A percentile compares a stretch with the other conserved stretches of the same genome.
Conservation (phyloP, 2,113 vertebrate species). For the Rhipidura dahli region DNA sequence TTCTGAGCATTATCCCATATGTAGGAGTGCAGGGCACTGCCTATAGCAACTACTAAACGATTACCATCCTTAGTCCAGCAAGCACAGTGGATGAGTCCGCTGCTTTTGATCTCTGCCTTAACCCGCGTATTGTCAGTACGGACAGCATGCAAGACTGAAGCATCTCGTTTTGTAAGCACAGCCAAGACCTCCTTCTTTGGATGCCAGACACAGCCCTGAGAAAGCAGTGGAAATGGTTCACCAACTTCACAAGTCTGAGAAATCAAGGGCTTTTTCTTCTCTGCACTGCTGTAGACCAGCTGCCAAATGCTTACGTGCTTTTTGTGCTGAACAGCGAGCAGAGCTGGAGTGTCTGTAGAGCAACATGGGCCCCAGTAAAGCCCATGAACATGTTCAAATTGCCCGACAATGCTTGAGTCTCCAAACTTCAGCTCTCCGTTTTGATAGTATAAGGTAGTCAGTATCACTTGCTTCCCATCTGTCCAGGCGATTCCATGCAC, state of each 20-base stretch:
- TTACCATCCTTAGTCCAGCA: slow-evolving; percentile 91
- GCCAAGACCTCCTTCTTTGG: slow-evolving; percentile 84
- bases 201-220: slow-evolving; percentile 95
- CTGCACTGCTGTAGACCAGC: slow-evolving; percentile 76
- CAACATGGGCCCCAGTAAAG: slow-evolving; percentile 86
- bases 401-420: slow-evolving; percentile 87
- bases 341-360: slow-evolving; percentile 69
- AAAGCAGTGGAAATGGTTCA: slow-evolving; percentile 84
- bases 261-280: slow-evolving; percentile 84
- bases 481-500: slow-evolving; percentile 94
- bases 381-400: slow-evolving; percentile 89
- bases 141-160: slow-evolving; percentile 83
- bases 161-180: slow-evolving; percentile 85
- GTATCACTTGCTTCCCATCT: slow-evolving; percentile 88
- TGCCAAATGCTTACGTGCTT: slow-evolving; percentile 89
- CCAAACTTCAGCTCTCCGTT: slow-evolving; percentile 83
- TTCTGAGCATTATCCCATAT: slow-evolving; percentile 88
- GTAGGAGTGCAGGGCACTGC: slow-evolving; percentile 85
- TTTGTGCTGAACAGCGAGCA: slow-evolving; percentile 91
- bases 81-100: slow-evolving; percentile 84
- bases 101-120: slow-evolving; percentile 83
- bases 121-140: slow-evolving; percentile 78
- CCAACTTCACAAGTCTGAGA: slow-evolving; percentile 89
- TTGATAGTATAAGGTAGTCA: slow-evolving; percentile 79
- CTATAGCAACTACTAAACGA: slow-evolving; percentile 85